Percentiles rank a stretch among this genome's conserved stretches.
Evolutionary conservation across 1,140 invertebrate genomes (phyloP).

Genomic region (Parasteatoda tepidariorum): DNA sequence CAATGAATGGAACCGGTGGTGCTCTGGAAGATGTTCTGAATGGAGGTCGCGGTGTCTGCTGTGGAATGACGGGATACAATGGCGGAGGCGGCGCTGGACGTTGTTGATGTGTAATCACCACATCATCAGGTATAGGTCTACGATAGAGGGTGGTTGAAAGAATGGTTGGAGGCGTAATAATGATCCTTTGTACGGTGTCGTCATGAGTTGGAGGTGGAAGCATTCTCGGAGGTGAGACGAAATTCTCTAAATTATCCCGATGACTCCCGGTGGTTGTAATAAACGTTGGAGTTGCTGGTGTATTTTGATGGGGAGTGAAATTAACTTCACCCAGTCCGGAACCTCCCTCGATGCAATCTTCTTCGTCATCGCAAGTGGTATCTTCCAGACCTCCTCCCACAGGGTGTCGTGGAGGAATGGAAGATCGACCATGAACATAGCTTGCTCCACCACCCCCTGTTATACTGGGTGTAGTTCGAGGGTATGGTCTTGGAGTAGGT

Average conservation of each 20-base stretch:
- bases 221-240: conserved; percentile 1
- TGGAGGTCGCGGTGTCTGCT: conserved; percentile 16
- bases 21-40: conserved; percentile 10
- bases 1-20: conserved; percentile 28
- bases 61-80: conserved; percentile 13
- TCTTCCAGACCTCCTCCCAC: conserved; percentile 44
- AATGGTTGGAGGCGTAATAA: conserved; percentile 21
- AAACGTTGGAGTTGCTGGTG: background rate
- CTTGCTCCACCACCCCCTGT: background rate
- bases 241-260: conserved; percentile 10
- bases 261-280: conserved; percentile 1
- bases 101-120: conserved; percentile 14
- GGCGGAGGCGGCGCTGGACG: conserved; percentile 24
- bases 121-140: conserved; percentile 2
- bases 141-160: background rate
- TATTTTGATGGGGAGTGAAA: conserved; percentile 24
- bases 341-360: conserved; percentile 62
- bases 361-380: conserved; percentile 64
- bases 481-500: conserved; percentile 72
- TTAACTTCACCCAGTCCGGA: conserved; percentile 64
- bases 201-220: conserved; percentile 50
- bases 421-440: conserved; percentile 33
- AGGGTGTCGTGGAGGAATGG: conserved; percentile 36
- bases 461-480: conserved; percentile 31
- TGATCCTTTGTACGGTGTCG: background rate